A percentile compares a stretch with the other conserved stretches of the same genome.
phyloP scores from a whole-genome alignment of 2,888 invertebrate genomes.

The Spicauda simplicius region DNA sequence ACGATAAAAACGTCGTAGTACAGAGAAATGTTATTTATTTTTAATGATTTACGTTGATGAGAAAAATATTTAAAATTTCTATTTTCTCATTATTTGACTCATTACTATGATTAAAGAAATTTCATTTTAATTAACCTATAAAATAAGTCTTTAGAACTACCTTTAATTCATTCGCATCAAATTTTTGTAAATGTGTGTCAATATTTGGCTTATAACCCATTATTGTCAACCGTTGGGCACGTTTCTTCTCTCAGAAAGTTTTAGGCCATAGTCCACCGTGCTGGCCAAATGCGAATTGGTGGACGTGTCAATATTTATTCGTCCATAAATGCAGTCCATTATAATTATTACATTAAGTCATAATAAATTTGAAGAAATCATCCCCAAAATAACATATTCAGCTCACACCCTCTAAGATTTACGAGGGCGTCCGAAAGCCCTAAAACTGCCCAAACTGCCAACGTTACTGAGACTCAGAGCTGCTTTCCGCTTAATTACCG shows the following conservation, averaged over 20 bases:
- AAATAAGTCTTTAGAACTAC: no score
- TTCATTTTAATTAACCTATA: no score
- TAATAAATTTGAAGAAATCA: neutral
- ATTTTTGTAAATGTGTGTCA: no score
- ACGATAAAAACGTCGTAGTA: neutral
- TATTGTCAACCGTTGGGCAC: no score
- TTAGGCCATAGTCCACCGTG: no score
- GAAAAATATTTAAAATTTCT: neutral
- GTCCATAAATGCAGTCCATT: neutral
- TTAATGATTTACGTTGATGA: neutral
- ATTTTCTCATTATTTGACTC: neutral
- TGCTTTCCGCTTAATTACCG: constrained; percentile 29
- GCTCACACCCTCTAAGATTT: constrained; percentile 19
- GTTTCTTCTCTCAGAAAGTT: no score
- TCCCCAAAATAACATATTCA: constrained; percentile 19
- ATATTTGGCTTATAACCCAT: no score
- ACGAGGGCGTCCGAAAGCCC: constrained; percentile 18
- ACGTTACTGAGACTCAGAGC: constrained; percentile 15
- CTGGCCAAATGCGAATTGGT: no score
- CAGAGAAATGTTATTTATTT: neutral
- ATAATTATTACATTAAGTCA: neutral
- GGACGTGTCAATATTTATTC: no score
- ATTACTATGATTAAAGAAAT: no score
- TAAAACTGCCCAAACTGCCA: constrained; percentile 28
- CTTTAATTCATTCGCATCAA: no score